Percentiles rank a stretch among this genome's conserved stretches.
Evolutionary conservation across 1,140 invertebrate species (phyloP).

Genomic region (Marisa cornuarietis): DNA sequence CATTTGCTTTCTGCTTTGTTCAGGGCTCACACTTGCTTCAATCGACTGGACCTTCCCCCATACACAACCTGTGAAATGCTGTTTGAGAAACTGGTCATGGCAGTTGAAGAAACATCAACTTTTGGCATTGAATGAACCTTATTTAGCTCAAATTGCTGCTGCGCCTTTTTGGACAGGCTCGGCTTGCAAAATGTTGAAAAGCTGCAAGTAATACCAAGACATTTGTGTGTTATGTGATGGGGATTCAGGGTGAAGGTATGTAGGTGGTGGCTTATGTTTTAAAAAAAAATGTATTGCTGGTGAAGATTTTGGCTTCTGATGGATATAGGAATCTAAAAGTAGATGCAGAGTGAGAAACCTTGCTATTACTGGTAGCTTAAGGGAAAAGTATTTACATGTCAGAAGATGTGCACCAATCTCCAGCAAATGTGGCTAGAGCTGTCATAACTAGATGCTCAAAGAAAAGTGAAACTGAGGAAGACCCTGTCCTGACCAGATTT

Average conservation of each 20-base stretch:
- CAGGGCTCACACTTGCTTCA: conserved; percentile 97
- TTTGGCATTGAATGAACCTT: conserved; percentile 90
- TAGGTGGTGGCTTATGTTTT: not conserved
- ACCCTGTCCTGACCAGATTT: no score
- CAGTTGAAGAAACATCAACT: conserved; percentile 96
- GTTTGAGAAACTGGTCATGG: conserved; percentile 91
- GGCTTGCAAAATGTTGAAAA: no score
- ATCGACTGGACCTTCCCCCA: conserved; percentile 93
- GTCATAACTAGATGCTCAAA: no score
- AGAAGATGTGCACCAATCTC: no score
- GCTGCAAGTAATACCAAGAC: not conserved
- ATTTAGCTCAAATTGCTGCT: not conserved
- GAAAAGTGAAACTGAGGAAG: no score
- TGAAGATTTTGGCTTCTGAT: not conserved
- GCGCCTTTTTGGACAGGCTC: no score
- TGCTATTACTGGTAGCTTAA: no score
- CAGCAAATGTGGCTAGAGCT: no score
- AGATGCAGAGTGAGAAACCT: not conserved
- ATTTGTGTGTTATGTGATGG: not conserved
- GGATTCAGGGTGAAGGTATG: not conserved
- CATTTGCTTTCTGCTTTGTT: conserved; percentile 36
- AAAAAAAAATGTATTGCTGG: not conserved
- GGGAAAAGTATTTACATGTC: no score
- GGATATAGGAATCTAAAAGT: not conserved
- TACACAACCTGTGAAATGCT: conserved; percentile 93